A percentile compares a stretch with the other conserved stretches of the same genome.
phyloP scores from a whole-genome alignment of 2,797 vertebrate species.

The Ispidina picta region DNA sequence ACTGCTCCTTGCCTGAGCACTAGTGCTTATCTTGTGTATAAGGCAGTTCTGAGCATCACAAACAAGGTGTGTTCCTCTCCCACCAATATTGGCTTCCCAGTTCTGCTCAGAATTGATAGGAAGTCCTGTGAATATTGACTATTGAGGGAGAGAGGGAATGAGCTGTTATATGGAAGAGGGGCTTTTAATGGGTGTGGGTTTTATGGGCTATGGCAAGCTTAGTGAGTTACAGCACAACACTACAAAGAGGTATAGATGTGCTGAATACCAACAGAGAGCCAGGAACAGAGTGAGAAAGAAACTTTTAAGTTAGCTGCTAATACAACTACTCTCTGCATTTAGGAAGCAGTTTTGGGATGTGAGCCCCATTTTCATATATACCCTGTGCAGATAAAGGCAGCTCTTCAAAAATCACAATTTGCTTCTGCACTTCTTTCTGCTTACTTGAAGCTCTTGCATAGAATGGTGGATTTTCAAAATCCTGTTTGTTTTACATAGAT shows the following conservation, averaged over 20 bases:
- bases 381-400: not conserved
- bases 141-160: not conserved
- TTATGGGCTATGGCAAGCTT: not conserved
- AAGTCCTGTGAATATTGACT: not conserved
- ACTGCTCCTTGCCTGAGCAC: not conserved
- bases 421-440: not conserved
- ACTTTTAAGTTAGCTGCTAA: not conserved
- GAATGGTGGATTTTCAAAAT: not conserved
- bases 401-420: not conserved
- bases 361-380: not conserved
- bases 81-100: not conserved
- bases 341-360: not conserved
- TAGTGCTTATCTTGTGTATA: not conserved
- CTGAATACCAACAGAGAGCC: not conserved
- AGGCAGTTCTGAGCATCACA: not conserved
- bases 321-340: not conserved
- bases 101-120: not conserved
- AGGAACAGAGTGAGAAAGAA: not conserved
- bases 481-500: not conserved
- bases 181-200: not conserved
- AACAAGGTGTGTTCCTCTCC: not conserved
- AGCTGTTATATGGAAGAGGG: not conserved
- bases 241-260: not conserved
- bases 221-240: not conserved
- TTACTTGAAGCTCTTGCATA: not conserved